These are phyloP conservation scores for Staurois parvus DNA, from an alignment of 2,797 vertebrate species.

Conservation along the genomic window DNA sequence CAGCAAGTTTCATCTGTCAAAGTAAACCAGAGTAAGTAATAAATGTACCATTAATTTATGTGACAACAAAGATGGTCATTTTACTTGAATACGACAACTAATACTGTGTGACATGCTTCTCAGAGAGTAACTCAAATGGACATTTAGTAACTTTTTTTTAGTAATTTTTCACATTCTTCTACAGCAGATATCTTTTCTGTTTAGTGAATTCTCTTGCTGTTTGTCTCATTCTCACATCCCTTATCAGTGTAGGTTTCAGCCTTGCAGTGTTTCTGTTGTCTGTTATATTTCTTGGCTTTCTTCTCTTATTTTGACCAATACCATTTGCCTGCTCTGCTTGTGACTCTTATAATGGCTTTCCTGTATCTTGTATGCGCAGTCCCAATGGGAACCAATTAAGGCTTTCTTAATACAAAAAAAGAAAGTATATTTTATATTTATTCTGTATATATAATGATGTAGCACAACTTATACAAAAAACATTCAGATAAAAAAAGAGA, in stretches of 20 bases:
- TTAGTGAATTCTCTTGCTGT: too few species aligned
- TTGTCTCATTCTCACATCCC: neutral
- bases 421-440: neutral
- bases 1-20: slow-evolving; percentile 76
- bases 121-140: too few species aligned
- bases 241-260: neutral
- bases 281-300: too few species aligned
- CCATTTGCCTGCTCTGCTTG: neutral
- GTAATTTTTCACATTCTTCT: too few species aligned
- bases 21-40: slow-evolving; percentile 86
- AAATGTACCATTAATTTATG: neutral
- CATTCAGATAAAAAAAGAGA: too few species aligned
- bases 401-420: neutral
- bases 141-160: too few species aligned
- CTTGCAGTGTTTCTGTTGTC: too few species aligned
- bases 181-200: too few species aligned
- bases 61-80: neutral
- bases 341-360: neutral
- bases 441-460: too few species aligned
- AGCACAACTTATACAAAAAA: too few species aligned
- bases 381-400: neutral
- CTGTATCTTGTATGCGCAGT: neutral
- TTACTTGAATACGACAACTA: neutral
- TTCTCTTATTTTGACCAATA: neutral
- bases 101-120: neutral